A percentile compares a stretch with the other conserved stretches of the same genome.
phyloP scores from a whole-genome alignment of 2,797 vertebrate genomes.

The Okamejei kenojei region DNA sequence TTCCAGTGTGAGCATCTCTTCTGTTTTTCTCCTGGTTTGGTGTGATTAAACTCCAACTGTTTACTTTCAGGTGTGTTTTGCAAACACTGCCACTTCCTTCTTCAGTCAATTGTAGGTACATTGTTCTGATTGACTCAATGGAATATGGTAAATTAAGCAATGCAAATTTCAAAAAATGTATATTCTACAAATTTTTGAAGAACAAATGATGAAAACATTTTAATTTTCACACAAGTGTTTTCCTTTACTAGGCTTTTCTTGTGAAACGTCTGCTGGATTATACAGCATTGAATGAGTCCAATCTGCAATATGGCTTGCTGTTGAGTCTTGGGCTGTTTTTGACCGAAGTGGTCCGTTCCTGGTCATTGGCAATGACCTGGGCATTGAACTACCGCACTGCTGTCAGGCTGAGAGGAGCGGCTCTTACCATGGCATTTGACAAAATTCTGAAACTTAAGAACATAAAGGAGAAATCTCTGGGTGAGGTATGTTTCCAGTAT shows the following conservation, averaged over 20 bases:
- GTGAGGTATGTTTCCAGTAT: slow-evolving; percentile 62
- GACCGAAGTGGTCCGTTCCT: slow-evolving; percentile 79
- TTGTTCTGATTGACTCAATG: slow-evolving; percentile 49
- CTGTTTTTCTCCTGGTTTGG: slow-evolving; percentile 53
- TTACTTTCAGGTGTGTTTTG: slow-evolving; percentile 83
- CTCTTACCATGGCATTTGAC: slow-evolving; percentile 80
- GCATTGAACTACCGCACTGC: slow-evolving; percentile 86
- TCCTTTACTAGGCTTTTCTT: slow-evolving; percentile 78
- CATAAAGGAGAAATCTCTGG: slow-evolving; percentile 77
- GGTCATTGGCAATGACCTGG: slow-evolving; percentile 87
- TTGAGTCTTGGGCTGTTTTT: slow-evolving; percentile 78
- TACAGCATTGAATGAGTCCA: slow-evolving; percentile 66
- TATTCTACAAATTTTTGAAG: neutral
- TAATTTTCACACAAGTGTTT: neutral
- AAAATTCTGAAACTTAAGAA: slow-evolving; percentile 83
- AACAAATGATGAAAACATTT: neutral
- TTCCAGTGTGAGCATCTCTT: neutral
- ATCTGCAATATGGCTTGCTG: slow-evolving; percentile 76
- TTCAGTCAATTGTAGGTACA: slow-evolving; percentile 87
- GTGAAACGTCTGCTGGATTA: slow-evolving; percentile 88
- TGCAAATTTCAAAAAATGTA: neutral
- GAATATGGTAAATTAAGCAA: slow-evolving; percentile 38
- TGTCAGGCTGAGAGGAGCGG: slow-evolving; percentile 75
- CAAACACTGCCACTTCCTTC: slow-evolving; percentile 69
- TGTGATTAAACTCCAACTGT: slow-evolving; percentile 74